Conservation (phyloP, 2,888 invertebrate genomes). For the Pristionchus exspectatus region DNA sequence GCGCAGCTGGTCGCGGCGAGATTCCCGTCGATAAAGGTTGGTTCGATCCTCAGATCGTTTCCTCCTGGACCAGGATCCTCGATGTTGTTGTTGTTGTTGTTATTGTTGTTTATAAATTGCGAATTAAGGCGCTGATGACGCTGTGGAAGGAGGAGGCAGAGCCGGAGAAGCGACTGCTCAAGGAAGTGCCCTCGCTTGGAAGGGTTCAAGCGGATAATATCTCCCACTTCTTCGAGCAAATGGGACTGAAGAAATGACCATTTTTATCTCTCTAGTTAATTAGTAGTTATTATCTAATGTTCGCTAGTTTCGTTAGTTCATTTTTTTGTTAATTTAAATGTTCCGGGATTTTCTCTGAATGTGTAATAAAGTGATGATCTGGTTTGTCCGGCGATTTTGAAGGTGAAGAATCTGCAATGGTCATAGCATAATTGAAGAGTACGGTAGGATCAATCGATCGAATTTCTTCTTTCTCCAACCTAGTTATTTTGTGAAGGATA, state of each 20-base stretch:
- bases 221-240: conserved; percentile 33
- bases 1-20: conserved; percentile 67
- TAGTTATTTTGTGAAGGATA: too few species aligned
- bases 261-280: too few species aligned
- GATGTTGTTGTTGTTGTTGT: conserved; percentile 54
- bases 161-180: conserved; percentile 30
- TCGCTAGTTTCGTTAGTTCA: too few species aligned
- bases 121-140: background rate
- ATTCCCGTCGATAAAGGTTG: conserved; percentile 68
- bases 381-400: too few species aligned
- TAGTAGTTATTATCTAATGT: too few species aligned
- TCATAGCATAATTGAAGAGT: background rate
- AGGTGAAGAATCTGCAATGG: too few species aligned
- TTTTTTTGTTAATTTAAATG: too few species aligned
- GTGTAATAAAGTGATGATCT: too few species aligned
- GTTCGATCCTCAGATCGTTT: background rate
- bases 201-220: conserved; percentile 11
- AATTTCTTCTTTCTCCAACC: too few species aligned
- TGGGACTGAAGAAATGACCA: background rate
- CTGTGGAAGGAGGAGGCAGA: conserved; percentile 7
- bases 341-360: too few species aligned
- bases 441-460: too few species aligned
- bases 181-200: conserved; percentile 35
- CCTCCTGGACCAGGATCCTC: background rate
- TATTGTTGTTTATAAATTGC: background rate